phyloP scores from a whole-genome alignment of 2,113 vertebrate genomes.

The Ranitomeya variabilis region DNA sequence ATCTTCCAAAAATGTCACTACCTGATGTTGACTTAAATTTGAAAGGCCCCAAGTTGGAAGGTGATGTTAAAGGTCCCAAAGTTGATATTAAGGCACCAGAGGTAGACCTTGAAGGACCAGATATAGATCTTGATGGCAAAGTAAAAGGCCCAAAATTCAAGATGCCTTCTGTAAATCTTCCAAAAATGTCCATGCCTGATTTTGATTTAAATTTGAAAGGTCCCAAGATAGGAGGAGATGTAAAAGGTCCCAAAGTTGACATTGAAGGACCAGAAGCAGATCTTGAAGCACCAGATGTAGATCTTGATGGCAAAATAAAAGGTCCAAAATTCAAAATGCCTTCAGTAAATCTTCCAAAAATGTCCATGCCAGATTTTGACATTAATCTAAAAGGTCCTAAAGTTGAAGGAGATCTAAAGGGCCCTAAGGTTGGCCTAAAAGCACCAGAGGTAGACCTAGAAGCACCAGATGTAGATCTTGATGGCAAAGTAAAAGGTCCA shows the following conservation, averaged over 20 bases:
- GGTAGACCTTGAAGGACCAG: not conserved
- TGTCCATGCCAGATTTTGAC: not conserved
- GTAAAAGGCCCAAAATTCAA: conserved; percentile 3
- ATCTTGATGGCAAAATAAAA: conserved; percentile 45
- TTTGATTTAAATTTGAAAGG: conserved; percentile 52
- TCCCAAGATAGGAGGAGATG: conserved; percentile 46
- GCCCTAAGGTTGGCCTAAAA: not conserved
- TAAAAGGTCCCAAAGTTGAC: conserved; percentile 61
- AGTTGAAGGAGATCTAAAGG: not conserved
- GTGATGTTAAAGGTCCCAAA: conserved; percentile 52
- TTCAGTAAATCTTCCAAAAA: conserved; percentile 38
- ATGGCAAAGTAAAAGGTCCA: conserved; percentile 45
- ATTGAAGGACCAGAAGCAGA: conserved; percentile 42
- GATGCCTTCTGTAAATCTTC: conserved; percentile 57
- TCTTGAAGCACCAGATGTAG: conserved; percentile 38
- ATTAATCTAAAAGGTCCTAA: not conserved
- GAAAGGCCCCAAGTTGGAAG: conserved; percentile 59
- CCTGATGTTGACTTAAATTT: conserved; percentile 59
- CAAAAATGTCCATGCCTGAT: conserved; percentile 59
- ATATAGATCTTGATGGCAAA: not conserved
- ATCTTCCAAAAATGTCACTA: not conserved
- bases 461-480: conserved; percentile 55
- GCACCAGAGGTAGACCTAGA: not conserved
- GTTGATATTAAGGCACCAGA: no score
- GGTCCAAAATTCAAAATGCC: not conserved